Base-by-base conservation (phyloP, 2,888 invertebrate genomes). In the Desoria tigrina region DNA sequence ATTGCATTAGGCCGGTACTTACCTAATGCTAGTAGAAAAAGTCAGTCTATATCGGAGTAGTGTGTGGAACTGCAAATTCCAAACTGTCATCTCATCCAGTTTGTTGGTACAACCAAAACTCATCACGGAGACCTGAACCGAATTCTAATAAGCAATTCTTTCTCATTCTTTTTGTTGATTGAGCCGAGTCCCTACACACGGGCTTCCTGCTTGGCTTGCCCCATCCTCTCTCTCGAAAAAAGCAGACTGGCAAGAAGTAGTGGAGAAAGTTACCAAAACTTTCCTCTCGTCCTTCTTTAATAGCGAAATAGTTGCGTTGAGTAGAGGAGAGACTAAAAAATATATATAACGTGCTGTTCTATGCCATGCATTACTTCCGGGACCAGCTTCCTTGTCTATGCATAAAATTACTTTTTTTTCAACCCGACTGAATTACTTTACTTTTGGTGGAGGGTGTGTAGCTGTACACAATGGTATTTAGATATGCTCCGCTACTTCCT, bases 81-180 rank as follows among this genome's bases (percentile, higher is more conserved):
- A 63, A 67, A 63, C 66, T 71, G 71, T 71, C 68, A 68, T 71
- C 63, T 63, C 66, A 70, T 63, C 66, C 57, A 59, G 58, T 71
- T 65, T 68, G 65, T 42, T 65, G 59, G 57, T 62, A 66, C 66
- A 67, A 67, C 60, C 60, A 60, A 63, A 63, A 63, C 63, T 66
- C 66, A 66, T 66, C 66, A 63, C 63, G 32, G 28, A 57, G 54
- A 67, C 66, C 59, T 63, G 63, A 26, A 42, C 56, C 26, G 67
- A 68, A 64, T 67, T 59, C 67, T 57, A 68, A 66, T 56, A 54
- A 67, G 56, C 59, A 59, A 59, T 59, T 59, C 59, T 49, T 45
- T 59, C 59, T 45, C 59, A 45, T 59, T 59, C 59, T 59, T 59
- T 59, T 42, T 59, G 59, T 45, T 59, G 59, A 59, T 59, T 59